Evolutionary conservation across 2,888 invertebrate species (phyloP).

Genomic region (Aphidoletes aphidimyza): DNA sequence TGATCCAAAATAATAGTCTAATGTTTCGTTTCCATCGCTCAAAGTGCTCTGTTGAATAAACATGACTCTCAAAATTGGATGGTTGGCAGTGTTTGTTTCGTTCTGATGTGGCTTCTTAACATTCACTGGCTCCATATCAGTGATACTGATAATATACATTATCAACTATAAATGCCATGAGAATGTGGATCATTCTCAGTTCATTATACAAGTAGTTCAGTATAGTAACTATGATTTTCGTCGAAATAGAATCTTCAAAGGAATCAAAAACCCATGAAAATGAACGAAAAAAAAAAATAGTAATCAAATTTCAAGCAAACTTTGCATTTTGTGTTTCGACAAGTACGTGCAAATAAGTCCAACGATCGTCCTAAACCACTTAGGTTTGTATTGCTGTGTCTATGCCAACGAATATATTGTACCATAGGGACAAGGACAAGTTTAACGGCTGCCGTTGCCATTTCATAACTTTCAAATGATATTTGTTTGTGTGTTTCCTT

Average conservation of each 20-base stretch:
- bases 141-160: not conserved
- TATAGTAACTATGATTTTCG: not conserved
- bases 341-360: conserved; percentile 13
- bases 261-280: not conserved
- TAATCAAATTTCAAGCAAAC: not conserved
- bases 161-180: not conserved
- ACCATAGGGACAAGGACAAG: not conserved
- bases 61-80: conserved; percentile 28
- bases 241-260: not conserved
- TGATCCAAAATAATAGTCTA: not conserved
- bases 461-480: not conserved
- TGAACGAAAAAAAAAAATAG: not conserved
- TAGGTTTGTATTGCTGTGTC: too few relatives aligned
- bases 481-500: not conserved
- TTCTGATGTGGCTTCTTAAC: not conserved
- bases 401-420: too few relatives aligned
- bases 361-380: too few relatives aligned
- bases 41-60: conserved; percentile 13
- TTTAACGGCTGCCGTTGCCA: not conserved
- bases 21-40: not conserved
- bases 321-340: not conserved
- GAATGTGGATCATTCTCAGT: not conserved
- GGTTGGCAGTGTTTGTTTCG: not conserved
- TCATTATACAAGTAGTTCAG: conserved; percentile 8
- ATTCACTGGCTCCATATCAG: too few relatives aligned